phyloP scores from a whole-genome alignment of 2,888 invertebrate species.

The Heliconius ethilla region DNA sequence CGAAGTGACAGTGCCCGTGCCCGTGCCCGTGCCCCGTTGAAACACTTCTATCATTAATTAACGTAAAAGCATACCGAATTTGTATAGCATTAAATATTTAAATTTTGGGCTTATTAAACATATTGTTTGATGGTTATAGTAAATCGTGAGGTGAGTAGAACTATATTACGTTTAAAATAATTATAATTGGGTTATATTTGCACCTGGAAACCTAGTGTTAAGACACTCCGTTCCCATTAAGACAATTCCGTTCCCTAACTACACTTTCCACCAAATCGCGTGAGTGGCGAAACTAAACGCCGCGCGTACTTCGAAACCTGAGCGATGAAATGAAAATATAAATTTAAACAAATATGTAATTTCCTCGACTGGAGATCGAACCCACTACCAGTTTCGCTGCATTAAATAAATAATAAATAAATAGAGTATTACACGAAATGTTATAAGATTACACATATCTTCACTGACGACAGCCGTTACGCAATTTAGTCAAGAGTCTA shows the following conservation, averaged over 20 bases:
- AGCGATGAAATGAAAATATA: too few relatives aligned
- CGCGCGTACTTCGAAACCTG: too few relatives aligned
- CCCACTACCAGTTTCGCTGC: too few relatives aligned
- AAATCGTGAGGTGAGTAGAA: not conserved
- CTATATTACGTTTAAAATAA: not conserved
- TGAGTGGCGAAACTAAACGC: too few relatives aligned
- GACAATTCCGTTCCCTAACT: too few relatives aligned
- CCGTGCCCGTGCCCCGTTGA: conserved; percentile 10
- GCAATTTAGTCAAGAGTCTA: conserved; percentile 28
- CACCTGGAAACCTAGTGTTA: too few relatives aligned
- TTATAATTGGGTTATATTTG: not conserved
- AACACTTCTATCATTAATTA: conserved; percentile 21
- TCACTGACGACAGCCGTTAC: conserved; percentile 18
- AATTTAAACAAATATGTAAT: too few relatives aligned
- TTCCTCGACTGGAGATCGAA: too few relatives aligned
- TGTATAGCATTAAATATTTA: conserved; percentile 10
- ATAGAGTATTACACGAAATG: not conserved
- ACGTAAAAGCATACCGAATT: conserved; percentile 15
- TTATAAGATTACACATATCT: conserved; percentile 8
- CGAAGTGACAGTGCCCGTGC: conserved; percentile 21
- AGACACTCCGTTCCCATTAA: too few relatives aligned
- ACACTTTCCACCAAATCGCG: too few relatives aligned
- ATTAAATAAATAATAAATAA: too few relatives aligned
- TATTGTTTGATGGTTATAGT: not conserved
- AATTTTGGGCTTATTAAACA: not conserved